These are phyloP conservation scores for Sphaeridia pumilis DNA, from an alignment of 2,888 invertebrate species.

Conservation along the genomic window DNA sequence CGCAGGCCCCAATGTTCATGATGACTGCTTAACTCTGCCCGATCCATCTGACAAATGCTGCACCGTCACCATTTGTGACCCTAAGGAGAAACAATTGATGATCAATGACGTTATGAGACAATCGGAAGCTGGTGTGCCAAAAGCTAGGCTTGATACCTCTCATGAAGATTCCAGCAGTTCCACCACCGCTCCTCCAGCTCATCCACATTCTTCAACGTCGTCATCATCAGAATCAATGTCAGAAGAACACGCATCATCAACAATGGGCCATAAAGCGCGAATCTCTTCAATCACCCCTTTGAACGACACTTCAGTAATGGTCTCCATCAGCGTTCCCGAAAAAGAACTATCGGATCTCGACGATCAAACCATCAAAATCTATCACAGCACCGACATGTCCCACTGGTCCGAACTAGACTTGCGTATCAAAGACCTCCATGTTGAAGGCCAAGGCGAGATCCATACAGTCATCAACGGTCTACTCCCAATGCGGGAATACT, in stretches of 20 bases:
- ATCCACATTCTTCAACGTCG: background rate
- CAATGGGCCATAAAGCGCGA: slow-evolving; percentile 2
- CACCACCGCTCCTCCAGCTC: slow-evolving; percentile 10
- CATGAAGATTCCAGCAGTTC: slow-evolving; percentile 7
- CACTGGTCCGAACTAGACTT: slow-evolving; percentile 24
- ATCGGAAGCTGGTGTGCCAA: slow-evolving; percentile 8
- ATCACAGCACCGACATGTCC: slow-evolving; percentile 24
- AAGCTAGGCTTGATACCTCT: background rate
- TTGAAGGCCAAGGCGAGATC: slow-evolving; percentile 26
- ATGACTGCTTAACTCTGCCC: slow-evolving; percentile 67
- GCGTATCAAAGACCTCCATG: slow-evolving; percentile 26
- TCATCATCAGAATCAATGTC: slow-evolving; percentile 1
- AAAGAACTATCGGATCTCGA: slow-evolving; percentile 21
- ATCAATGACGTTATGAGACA: slow-evolving; percentile 35
- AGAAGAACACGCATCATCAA: background rate
- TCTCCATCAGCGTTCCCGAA: slow-evolving; percentile 25
- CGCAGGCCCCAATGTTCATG: slow-evolving; percentile 38
- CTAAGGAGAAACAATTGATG: slow-evolving; percentile 26
- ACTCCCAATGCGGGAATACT: slow-evolving; percentile 26
- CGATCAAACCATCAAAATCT: slow-evolving; percentile 23
- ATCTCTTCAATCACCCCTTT: slow-evolving; percentile 27
- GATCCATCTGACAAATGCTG: slow-evolving; percentile 76
- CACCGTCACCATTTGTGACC: slow-evolving; percentile 64
- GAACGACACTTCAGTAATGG: slow-evolving; percentile 28
- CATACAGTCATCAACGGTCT: slow-evolving; percentile 26